phyloP scores from a whole-genome alignment of 2,113 vertebrate species.

The Megalops atlanticus region DNA sequence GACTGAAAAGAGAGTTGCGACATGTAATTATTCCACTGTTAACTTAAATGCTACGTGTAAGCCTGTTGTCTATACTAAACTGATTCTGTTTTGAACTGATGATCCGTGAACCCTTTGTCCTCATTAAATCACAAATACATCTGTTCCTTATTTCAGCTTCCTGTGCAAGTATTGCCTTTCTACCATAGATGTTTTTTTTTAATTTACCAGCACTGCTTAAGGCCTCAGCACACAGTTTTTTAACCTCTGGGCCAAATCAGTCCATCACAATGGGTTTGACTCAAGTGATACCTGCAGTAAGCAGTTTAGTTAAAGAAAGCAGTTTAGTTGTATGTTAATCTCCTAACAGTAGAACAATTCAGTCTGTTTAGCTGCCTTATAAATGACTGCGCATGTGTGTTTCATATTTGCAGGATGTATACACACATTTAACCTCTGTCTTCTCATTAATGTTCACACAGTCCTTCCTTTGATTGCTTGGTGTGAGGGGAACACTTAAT shows the following conservation, averaged over 20 bases:
- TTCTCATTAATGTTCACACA: not conserved
- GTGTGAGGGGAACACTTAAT: not conserved
- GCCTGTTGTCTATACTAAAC: not conserved
- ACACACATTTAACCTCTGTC: not conserved
- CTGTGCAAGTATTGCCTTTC: slow-evolving; percentile 44
- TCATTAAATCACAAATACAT: slow-evolving; percentile 51
- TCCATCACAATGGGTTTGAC: not conserved
- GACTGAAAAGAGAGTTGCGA: not conserved
- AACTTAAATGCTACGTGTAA: not conserved
- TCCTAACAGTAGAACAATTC: not conserved
- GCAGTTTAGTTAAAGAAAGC: not conserved
- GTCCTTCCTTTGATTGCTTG: not conserved
- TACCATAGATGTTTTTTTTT: slow-evolving; percentile 34
- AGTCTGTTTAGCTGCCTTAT: not conserved
- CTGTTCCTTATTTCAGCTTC: slow-evolving; percentile 53
- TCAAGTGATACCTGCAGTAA: not conserved
- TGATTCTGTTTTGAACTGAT: slow-evolving; percentile 22
- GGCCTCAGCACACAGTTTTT: slow-evolving; percentile 15
- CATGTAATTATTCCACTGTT: not conserved
- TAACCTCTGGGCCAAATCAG: not conserved
- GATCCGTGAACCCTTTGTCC: slow-evolving; percentile 39
- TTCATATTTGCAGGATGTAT: not conserved
- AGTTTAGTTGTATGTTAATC: too few relatives aligned
- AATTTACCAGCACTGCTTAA: slow-evolving; percentile 36
- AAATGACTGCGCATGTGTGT: not conserved